These are phyloP conservation scores for Nematostella vectensis DNA, from an alignment of 92 coral and sea anemone species.

Conservation along the genomic window DNA sequence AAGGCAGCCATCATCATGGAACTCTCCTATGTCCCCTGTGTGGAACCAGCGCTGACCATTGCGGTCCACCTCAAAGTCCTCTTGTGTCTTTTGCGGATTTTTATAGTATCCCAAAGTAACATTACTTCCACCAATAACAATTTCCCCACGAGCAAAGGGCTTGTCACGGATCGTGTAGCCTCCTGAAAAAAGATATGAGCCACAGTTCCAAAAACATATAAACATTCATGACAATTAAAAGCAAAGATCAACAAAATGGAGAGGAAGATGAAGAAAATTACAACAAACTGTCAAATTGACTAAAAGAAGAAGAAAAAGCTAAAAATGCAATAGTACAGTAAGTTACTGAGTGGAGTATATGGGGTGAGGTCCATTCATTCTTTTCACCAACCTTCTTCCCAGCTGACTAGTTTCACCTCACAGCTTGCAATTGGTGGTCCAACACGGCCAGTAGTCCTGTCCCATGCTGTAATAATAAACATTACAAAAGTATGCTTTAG, in stretches of 20 bases:
- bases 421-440: slow-evolving; percentile 86
- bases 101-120: slow-evolving; percentile 81
- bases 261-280: no score
- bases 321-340: no score
- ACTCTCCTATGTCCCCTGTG: slow-evolving; percentile 93
- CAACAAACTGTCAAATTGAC: no score
- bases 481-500: no score
- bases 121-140: slow-evolving; percentile 82
- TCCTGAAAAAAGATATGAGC: slow-evolving; percentile 27
- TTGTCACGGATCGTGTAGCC: slow-evolving; percentile 85
- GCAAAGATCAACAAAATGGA: no score
- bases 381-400: slow-evolving; percentile 99
- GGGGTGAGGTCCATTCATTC: no score
- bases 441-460: slow-evolving; percentile 88
- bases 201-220: not conserved
- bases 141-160: slow-evolving; percentile 89
- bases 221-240: not conserved
- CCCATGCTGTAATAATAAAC: slow-evolving; percentile 60
- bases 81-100: slow-evolving; percentile 82
- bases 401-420: slow-evolving; percentile 85
- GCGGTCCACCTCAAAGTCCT: slow-evolving; percentile 80
- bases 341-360: no score
- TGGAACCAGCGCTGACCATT: slow-evolving; percentile 97
- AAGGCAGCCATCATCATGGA: slow-evolving; percentile 89
- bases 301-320: not conserved